Base-by-base conservation (phyloP, 2,797 vertebrate genomes). In the Buphagus erythrorhynchus region DNA sequence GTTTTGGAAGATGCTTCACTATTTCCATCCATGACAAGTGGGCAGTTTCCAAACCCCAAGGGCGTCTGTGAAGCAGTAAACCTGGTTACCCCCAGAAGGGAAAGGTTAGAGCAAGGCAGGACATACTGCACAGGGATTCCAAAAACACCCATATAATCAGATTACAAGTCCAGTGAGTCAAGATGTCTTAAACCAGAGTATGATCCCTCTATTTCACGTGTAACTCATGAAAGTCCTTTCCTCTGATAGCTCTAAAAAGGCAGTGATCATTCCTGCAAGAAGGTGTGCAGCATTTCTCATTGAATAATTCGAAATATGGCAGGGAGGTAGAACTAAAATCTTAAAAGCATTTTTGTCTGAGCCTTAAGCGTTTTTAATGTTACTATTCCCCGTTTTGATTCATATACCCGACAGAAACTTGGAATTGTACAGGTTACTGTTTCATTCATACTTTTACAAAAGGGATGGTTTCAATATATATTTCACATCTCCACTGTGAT, bases 141-240 rank as follows among this genome's bases (percentile, higher is more conserved):
- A 91, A 88, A 94, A 91, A 61, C 91, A 84, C 74, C 55, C 38
- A 0, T 76, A 8, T 93, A 91, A 94, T 93, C 79, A 96, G 96
- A 90, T 95, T 96, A 88, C 76, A 76, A 84, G 11, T 74, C 74
- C 68, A 78, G 40, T 77, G 87, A 96, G 82, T 95, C 94, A 96
- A 45, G 76, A 88, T 90, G 71, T 86, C 59, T 84, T 83, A 94
- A 94, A 36, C 29, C 82, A 26, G 52, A 88, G 69, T 72, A 40
- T 82, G 94, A 96, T 73, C 73, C 83, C 33, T 7, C 85, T 88
- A 8, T 90, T 95, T 90, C 90, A 91, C 82, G 43, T 71, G 52
- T 84, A 95, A 86, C 73, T 79, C n/a, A 7, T 59, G 51, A 61
- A 45, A 49, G 65, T 88, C 55, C 10, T 45, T 54, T 83, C 72